phyloP scores from a whole-genome alignment of 2,797 vertebrate species.

The Knipowitschia caucasica region DNA sequence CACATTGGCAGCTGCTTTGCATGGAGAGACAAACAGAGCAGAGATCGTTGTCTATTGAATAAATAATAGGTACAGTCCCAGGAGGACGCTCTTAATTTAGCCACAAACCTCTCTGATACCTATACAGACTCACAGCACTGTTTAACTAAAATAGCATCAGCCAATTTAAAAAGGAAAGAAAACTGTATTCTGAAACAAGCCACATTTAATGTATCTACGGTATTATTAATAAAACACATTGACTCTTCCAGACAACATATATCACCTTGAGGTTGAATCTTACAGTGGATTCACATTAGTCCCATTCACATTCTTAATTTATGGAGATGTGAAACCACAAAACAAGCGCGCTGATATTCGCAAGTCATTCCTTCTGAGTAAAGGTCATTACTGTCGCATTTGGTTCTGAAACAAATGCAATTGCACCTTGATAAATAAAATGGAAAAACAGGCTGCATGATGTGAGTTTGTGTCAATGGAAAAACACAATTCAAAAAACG shows the following conservation, averaged over 20 bases:
- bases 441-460: constrained; percentile 20
- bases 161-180: constrained; percentile 47
- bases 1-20: constrained; percentile 58
- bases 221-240: constrained; percentile 57
- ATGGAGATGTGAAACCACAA: no score
- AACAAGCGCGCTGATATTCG: no score
- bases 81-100: constrained; percentile 44
- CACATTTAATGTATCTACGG: constrained; percentile 56
- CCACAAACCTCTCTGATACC: constrained; percentile 24
- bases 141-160: constrained; percentile 54
- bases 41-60: constrained; percentile 46
- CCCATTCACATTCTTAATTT: no score
- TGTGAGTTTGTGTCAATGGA: constrained; percentile 26
- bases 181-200: constrained; percentile 55
- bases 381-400: no score
- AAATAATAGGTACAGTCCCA: constrained; percentile 53
- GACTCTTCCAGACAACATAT: constrained; percentile 36
- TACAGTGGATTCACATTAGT: no score
- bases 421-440: constrained; percentile 39
- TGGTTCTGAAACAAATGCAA: constrained; percentile 21
- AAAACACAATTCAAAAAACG: constrained; percentile 16
- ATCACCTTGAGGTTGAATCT: constrained; percentile 29
- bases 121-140: constrained; percentile 10
- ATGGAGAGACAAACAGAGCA: constrained; percentile 57
- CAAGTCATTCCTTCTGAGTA: no score